phyloP scores from a whole-genome alignment of 1,140 invertebrate genomes.

The Bursaphelenchus mucronatus region DNA sequence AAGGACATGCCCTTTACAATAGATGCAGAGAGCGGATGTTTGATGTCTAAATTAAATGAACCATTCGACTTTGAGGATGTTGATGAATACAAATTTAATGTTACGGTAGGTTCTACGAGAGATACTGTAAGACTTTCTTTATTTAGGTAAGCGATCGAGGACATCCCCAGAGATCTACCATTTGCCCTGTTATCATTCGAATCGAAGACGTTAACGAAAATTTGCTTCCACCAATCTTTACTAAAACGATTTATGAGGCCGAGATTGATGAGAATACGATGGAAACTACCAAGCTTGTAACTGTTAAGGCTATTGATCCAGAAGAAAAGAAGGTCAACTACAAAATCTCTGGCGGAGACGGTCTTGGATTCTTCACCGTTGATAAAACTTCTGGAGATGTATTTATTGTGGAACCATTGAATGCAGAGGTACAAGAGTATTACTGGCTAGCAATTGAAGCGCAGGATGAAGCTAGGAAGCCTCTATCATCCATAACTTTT shows the following conservation, averaged over 20 bases:
- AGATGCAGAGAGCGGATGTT: slow-evolving; percentile 80
- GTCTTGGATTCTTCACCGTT: slow-evolving; percentile 82
- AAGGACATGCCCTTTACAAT: slow-evolving; percentile 88
- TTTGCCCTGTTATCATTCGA: slow-evolving; percentile 68
- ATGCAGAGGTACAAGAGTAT: slow-evolving; percentile 77
- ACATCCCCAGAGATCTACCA: slow-evolving; percentile 55
- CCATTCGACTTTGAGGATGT: slow-evolving; percentile 53
- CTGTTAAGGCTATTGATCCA: slow-evolving; percentile 63
- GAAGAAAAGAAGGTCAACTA: slow-evolving; percentile 74
- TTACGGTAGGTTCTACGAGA: slow-evolving; percentile 40
- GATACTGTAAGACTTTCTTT: slow-evolving; percentile 2
- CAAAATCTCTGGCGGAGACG: slow-evolving; percentile 79
- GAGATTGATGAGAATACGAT: slow-evolving; percentile 64
- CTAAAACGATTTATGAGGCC: slow-evolving; percentile 73
- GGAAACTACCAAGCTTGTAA: slow-evolving; percentile 30
- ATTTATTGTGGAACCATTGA: slow-evolving; percentile 74
- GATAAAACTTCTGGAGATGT: slow-evolving; percentile 77
- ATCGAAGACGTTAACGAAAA: slow-evolving; percentile 91
- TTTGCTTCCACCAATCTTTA: slow-evolving; percentile 75
- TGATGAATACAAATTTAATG: slow-evolving; percentile 48
- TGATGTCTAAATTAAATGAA: slow-evolving; percentile 42
- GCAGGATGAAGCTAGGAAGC: slow-evolving; percentile 76
- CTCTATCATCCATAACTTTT: slow-evolving; percentile 68
- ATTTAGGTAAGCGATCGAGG: slow-evolving; percentile 56
- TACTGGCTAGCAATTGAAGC: slow-evolving; percentile 92